These are phyloP conservation scores for Seira musarum DNA, from an alignment of 2,888 invertebrate genomes.

Conservation along the genomic window DNA sequence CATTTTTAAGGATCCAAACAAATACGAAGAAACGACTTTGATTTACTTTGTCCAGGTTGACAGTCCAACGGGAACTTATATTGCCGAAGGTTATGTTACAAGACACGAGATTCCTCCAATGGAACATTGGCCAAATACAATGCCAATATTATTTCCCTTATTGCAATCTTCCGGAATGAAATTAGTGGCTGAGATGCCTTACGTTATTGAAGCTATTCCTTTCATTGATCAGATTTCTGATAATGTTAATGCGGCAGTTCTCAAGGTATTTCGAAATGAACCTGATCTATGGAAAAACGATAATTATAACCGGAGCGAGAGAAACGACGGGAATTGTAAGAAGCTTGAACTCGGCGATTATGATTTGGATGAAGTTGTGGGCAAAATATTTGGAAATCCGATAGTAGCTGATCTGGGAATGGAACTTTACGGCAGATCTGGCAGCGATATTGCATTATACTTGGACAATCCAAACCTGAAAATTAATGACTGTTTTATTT, in stretches of 20 bases:
- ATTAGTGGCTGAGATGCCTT: neutral
- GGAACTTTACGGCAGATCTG: slow-evolving; percentile 34
- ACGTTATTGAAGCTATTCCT: slow-evolving; percentile 5
- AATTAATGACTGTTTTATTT: too few species aligned
- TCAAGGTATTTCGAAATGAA: neutral
- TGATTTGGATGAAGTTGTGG: slow-evolving; percentile 18
- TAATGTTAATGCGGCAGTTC: neutral
- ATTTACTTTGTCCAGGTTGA: slow-evolving; percentile 60
- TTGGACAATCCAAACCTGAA: slow-evolving; percentile 1
- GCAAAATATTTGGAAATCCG: slow-evolving; percentile 28
- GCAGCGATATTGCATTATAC: slow-evolving; percentile 8
- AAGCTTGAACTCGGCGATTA: neutral
- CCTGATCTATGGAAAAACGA: neutral
- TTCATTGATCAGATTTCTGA: slow-evolving; percentile 18
- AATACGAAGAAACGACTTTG: slow-evolving; percentile 33
- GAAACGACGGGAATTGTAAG: neutral
- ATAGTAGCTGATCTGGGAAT: slow-evolving; percentile 25
- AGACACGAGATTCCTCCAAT: slow-evolving; percentile 59
- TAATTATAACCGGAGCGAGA: too few species aligned
- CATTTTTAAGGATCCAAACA: slow-evolving; percentile 7
- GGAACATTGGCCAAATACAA: slow-evolving; percentile 60
- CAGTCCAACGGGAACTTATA: slow-evolving; percentile 60
- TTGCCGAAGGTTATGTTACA: slow-evolving; percentile 58
- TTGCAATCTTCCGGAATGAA: too few species aligned
- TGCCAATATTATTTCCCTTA: too few species aligned